Evolutionary conservation across 2,797 vertebrate species (phyloP).

Genomic region (Garrulus glandarius): DNA sequence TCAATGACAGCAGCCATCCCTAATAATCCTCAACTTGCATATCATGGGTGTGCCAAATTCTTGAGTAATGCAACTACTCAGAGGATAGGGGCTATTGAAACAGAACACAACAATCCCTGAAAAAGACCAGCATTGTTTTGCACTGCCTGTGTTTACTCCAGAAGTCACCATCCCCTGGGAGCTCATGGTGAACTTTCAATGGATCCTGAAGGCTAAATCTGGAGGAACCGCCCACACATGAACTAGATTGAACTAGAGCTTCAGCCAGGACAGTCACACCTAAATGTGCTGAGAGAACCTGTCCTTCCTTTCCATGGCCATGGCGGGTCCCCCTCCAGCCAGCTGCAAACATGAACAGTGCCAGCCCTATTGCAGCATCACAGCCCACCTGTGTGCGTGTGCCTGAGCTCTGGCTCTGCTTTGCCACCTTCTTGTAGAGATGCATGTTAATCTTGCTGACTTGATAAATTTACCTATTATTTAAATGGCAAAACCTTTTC

Average conservation of each 20-base stretch:
- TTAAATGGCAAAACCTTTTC: background rate
- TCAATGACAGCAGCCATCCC: background rate
- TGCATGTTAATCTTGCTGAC: too few species aligned
- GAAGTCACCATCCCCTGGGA: background rate
- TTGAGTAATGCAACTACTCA: background rate
- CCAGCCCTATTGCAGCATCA: rapidly evolving
- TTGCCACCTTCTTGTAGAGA: background rate
- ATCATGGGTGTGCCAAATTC: background rate
- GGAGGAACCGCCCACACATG: background rate
- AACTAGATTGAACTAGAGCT: background rate
- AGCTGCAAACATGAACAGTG: too few species aligned
- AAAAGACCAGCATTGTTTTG: background rate
- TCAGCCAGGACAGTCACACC: background rate
- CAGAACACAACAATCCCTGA: background rate
- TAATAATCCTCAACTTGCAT: background rate
- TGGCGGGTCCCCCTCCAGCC: background rate
- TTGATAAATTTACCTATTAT: background rate
- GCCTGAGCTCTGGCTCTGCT: background rate
- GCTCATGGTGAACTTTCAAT: background rate
- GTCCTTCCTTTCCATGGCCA: rapidly evolving
- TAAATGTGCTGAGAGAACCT: background rate
- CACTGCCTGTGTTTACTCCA: background rate
- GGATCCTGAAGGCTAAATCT: background rate
- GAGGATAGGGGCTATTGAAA: background rate
- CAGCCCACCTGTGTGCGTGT: rapidly evolving